Evolutionary conservation across 2,797 vertebrate genomes (phyloP).

Genomic region (Tapera naevia): DNA sequence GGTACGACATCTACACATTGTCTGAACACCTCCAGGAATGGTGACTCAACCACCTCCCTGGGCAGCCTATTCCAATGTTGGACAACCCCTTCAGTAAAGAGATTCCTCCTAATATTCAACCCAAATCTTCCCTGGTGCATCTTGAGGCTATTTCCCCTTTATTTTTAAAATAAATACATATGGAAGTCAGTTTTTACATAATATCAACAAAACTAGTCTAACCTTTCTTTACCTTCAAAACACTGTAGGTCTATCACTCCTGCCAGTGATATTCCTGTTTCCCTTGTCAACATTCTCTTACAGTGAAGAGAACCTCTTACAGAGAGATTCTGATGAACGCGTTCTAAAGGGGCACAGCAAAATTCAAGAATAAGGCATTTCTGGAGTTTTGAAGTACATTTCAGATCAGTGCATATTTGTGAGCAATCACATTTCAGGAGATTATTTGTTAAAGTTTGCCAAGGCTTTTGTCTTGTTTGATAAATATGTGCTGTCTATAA

Average conservation of each 20-base stretch:
- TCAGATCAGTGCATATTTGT: neutral
- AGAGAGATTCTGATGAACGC: neutral
- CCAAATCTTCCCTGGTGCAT: too few species aligned
- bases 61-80: too few species aligned
- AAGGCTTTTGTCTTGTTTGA: neutral
- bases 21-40: too few species aligned
- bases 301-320: neutral
- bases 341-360: neutral
- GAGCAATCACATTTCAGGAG: neutral
- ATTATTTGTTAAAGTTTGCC: conserved; percentile 30
- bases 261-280: neutral
- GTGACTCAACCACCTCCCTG: too few species aligned
- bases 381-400: neutral
- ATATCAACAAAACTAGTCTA: neutral
- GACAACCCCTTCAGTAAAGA: too few species aligned
- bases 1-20: too few species aligned
- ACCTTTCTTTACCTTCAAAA: neutral
- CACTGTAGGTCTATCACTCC: neutral
- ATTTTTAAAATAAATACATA: neutral
- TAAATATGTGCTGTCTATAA: conserved; percentile 42
- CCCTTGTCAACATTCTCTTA: neutral
- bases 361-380: neutral
- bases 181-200: neutral
- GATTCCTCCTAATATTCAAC: too few species aligned
- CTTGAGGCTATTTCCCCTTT: neutral